A percentile compares a stretch with the other conserved stretches of the same genome.
Evolutionary conservation across 2,113 vertebrate species (phyloP).

Genomic region (Xyliphius kryptos): DNA sequence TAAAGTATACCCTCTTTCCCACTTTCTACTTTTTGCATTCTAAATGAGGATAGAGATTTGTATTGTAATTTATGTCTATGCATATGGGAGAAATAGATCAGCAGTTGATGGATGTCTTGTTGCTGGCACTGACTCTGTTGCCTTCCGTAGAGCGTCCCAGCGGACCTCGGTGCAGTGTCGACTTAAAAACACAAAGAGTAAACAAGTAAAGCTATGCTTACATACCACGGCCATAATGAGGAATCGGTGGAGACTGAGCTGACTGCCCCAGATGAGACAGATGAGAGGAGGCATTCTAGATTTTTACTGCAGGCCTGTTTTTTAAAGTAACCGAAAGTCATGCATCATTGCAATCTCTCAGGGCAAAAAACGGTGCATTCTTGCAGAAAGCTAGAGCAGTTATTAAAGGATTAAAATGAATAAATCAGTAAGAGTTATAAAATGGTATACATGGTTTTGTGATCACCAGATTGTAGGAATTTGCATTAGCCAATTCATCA

Average conservation of each 20-base stretch:
- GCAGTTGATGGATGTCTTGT: conserved; percentile 59
- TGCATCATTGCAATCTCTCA: too few species aligned
- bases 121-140: too few species aligned
- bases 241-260: conserved; percentile 15
- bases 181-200: conserved; percentile 51
- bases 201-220: conserved; percentile 46
- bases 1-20: too few species aligned
- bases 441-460: not conserved
- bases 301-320: conserved; percentile 15
- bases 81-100: conserved; percentile 53
- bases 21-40: too few species aligned
- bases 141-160: conserved; percentile 47
- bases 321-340: too few species aligned
- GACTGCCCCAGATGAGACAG: conserved; percentile 7
- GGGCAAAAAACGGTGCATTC: too few species aligned
- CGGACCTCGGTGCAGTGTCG: conserved; percentile 35
- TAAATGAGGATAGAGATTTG: conserved; percentile 27
- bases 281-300: too few species aligned
- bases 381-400: not conserved
- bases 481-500: not conserved
- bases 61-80: conserved; percentile 62
- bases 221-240: conserved; percentile 33
- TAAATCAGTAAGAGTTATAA: not conserved
- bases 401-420: not conserved
- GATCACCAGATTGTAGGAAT: not conserved